Base-by-base conservation (phyloP, 2,113 vertebrate species). In the Poeciliopsis turrubarensis region DNA sequence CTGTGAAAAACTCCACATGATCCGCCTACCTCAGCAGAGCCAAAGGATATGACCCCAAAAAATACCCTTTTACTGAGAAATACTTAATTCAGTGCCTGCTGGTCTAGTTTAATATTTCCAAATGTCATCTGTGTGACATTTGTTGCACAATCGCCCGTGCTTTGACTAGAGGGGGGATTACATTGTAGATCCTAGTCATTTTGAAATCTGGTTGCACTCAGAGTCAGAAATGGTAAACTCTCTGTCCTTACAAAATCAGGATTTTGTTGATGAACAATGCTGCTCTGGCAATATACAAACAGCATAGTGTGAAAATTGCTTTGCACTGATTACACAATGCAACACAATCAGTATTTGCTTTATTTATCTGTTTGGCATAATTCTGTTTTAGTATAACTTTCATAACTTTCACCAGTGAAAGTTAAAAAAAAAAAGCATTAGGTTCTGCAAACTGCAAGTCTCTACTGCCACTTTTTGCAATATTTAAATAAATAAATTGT, bases 111-210 rank as follows among this genome's bases (percentile, higher is more conserved):
- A 69, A 78, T 83, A 77, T 89, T 87, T 84, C 80, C 60, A 80
- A 82, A 89, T 88, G 83, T 79, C 83, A 87, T 84, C 86, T 65
- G 84, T 81, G 60, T 80, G 84, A 89, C 87, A 88, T 82, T 84
- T 88, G 60, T 74, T 81, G 78, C 78, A 84, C 69, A 80, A 69
- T 76, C 84, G 81, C 86, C 72, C 75, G 78, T 88, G 80, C 83
- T 86, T 87, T 79, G 80, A 86, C 86, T 83, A 13, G 72, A 31
- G 72, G 79, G 64, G 1, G n/a, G 70, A 78, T 75, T 86, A 85
- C 63, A 77, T 82, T 80, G 78, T 13, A 37, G 29, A 73, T 60
- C 60, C 75, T 64, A 73, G 72, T 78, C 83, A 81, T 80, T 84
- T 82, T 64, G 65, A 75, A 89, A 89, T 88, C 86, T 76, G 74